phyloP scores from a whole-genome alignment of 2,888 invertebrate genomes.

The Malacosoma neustria region DNA sequence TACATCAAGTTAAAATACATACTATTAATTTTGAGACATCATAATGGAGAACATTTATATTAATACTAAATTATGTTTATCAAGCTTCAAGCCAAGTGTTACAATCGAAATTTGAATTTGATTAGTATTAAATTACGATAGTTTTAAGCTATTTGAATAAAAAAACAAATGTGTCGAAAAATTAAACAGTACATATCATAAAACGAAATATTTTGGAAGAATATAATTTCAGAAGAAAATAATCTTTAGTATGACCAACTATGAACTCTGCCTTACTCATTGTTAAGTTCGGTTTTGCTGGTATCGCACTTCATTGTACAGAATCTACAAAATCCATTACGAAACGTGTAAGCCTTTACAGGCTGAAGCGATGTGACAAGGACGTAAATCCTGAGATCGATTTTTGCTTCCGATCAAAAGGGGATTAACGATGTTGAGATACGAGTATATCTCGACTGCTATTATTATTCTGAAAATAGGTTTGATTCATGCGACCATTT shows the following conservation, averaged over 20 bases:
- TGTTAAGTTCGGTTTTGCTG: slow-evolving; percentile 88
- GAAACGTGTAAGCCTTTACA: slow-evolving; percentile 92
- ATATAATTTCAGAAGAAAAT: neutral
- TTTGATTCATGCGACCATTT: slow-evolving; percentile 91
- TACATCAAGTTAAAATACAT: too few species aligned
- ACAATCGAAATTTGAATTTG: too few species aligned
- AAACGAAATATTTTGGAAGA: neutral
- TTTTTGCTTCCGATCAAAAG: slow-evolving; percentile 93
- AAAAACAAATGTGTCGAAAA: neutral
- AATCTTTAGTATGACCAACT: neutral
- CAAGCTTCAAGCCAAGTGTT: too few species aligned
- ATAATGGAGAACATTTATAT: too few species aligned
- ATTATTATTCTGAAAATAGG: slow-evolving; percentile 86
- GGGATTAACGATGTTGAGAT: slow-evolving; percentile 93
- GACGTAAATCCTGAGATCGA: slow-evolving; percentile 93
- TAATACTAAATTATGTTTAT: too few species aligned
- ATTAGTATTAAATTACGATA: too few species aligned
- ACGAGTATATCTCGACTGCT: slow-evolving; percentile 90
- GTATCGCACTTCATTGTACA: slow-evolving; percentile 95
- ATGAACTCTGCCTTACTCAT: slow-evolving; percentile 79
- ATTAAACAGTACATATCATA: neutral
- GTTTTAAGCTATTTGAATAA: neutral
- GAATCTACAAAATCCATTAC: slow-evolving; percentile 94
- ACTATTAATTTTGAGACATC: too few species aligned
- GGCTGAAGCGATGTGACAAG: slow-evolving; percentile 94